Base-by-base conservation (phyloP, 2,113 vertebrate species). In the Sigmodon hispidus region DNA sequence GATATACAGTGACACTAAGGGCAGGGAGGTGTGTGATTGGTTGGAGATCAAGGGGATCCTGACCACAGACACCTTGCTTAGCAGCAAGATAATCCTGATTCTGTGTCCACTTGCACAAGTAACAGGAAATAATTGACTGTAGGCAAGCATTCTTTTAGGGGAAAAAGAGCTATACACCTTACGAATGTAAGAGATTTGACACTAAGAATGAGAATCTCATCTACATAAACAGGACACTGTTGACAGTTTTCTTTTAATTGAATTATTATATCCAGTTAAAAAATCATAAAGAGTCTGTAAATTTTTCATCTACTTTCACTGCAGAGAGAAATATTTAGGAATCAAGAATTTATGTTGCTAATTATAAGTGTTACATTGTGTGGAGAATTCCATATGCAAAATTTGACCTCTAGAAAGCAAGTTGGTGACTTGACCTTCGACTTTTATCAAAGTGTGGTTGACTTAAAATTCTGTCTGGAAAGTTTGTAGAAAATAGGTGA, bases 161-260 rank as follows among this genome's bases (percentile, higher is more conserved):
- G 95, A 94, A 96, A 96, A 50, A 93, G 70, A 90, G 48, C 19
- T 59, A 65, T 57, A 86, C 55, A 22, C 36, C 73, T 55, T 48
- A 93, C 95, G 73, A 87, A 92, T 91, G 80, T 76, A 86, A 59
- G 65, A 94, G 97, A 94, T 97, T 73, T 98, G 94, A 96, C 89
- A 84, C 84, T 70, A 57, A 92, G 96, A 3, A 95, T 36, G 94
- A 43, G 73, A 95, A 4, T 94, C n/a, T 45, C 63, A 91, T 96
- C 95, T 87, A 67, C 95, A 93, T 92, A 97, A 98, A 81, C 87
- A 43, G 10, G 63, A 8, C 61, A 84, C 93, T 94, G 63, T 89
- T 10, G 70, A 59, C 48, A 94, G 72, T 21, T 91, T 86, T 95
- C 89, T 97, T 84, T 50, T 88, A 40, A 67, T 97, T 24, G n/a